Evolutionary conservation across 2,113 vertebrate genomes (phyloP), one percentile per base, ranked within the genome.

Genomic region (Naja naja): DNA sequence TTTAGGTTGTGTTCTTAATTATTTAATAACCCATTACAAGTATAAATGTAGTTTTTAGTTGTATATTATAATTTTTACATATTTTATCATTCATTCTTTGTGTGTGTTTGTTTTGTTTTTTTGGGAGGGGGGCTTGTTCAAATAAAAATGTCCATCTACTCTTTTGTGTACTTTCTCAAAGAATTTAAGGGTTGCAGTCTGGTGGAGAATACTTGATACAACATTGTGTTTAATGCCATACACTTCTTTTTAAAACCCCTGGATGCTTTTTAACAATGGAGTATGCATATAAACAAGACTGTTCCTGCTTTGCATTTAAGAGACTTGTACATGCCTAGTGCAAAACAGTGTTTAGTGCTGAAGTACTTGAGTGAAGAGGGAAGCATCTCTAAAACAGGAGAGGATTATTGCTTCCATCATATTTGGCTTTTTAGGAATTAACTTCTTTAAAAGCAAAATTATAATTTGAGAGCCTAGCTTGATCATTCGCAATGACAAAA

Each of bases 1-100:
- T 98, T 98, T 98, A 98, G 97, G 97, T 98, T 98, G 98, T 98
- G 97, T 98, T 98, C 97, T 98, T 99, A 98, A 98, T 98, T 98
- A 99, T 98, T 99, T 98, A 98, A 98, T 97, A 97, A 97, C 95
- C 97, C 98, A 97, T 98, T 98, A 98, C 97, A 55, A 95, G 96
- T 96, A 96, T 95, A 97, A 87, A 96, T 96, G 97, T 97, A 97
- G 98, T 97, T 97, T 98, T 97, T 98, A 97, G 97, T 96, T 96
- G 96, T 45, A 94, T 97, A 97, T 98, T 98, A 97, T 96, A 97
- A 92, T 95, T 97, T 97, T 94, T 95, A 95, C 97, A 97, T 98
- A 95, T 98, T 97, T 96, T 97, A 97, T 89, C 94, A 96, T 94
- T 95, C 94, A 47, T 95, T 90, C 89, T 94, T 52, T 92, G 91